A percentile compares a stretch with the other conserved stretches of the same genome.
Evolutionary conservation across 2,888 invertebrate genomes (phyloP).

Genomic region (Drosophila imparisetae): DNA sequence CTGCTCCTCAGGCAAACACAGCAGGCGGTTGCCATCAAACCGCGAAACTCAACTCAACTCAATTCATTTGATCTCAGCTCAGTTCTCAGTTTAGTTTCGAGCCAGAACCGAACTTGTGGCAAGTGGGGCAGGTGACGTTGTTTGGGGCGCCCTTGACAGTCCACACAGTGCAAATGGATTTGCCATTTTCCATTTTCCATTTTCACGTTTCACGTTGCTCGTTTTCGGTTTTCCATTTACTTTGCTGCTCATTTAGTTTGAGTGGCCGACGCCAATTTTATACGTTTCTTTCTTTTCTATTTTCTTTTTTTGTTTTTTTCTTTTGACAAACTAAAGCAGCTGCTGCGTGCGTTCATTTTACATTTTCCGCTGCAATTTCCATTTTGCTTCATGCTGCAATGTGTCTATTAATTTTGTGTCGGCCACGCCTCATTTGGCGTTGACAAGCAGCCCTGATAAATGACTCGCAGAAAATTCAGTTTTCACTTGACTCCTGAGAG

Average conservation of each 20-base stretch:
- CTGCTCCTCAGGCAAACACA: constrained; percentile 35
- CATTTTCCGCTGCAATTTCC: constrained; percentile 32
- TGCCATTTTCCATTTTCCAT: constrained; percentile 50
- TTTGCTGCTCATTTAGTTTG: constrained; percentile 61
- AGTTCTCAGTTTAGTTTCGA: constrained; percentile 14
- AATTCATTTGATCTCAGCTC: constrained; percentile 11
- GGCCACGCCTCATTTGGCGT: constrained; percentile 54
- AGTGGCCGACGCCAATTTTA: constrained; percentile 51
- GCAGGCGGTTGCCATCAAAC: constrained; percentile 43
- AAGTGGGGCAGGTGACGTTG: constrained; percentile 40
- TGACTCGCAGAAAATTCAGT: constrained; percentile 40
- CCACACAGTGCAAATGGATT: constrained; percentile 75
- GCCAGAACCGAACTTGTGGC: not conserved
- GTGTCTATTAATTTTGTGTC: constrained; percentile 65
- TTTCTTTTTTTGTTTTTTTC: constrained; percentile 17
- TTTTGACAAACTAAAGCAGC: constrained; percentile 43
- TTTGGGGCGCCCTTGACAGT: constrained; percentile 56
- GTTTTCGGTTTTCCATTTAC: constrained; percentile 57
- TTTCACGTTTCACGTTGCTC: constrained; percentile 17
- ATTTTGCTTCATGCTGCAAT: constrained; percentile 34
- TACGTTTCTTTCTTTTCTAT: constrained; percentile 27
- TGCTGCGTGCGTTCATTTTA: constrained; percentile 18
- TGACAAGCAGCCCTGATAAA: constrained; percentile 68
- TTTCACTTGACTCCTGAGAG: constrained; percentile 20
- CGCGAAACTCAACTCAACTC: constrained; percentile 37